These are phyloP conservation scores for Amblyopsis rosae DNA, from an alignment of 2,113 vertebrate genomes.

Conservation along the genomic window DNA sequence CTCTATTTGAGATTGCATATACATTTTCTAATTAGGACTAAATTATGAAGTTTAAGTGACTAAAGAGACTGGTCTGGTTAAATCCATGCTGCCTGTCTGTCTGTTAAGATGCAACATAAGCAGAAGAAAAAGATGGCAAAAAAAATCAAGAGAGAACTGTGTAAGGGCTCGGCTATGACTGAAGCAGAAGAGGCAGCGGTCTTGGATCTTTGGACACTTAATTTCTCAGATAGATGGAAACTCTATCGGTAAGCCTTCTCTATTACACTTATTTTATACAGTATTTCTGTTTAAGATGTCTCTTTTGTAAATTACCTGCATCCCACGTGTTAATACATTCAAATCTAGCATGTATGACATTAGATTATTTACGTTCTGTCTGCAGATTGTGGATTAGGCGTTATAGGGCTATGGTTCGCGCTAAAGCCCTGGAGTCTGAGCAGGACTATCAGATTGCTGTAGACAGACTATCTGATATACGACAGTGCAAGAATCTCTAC, in stretches of 20 bases:
- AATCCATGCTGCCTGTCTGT: conserved; percentile 1
- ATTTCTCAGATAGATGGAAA: conserved; percentile 81
- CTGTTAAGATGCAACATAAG: conserved; percentile 68
- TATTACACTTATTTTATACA: background rate
- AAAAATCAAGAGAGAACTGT: conserved; percentile 76
- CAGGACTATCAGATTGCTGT: conserved; percentile 79
- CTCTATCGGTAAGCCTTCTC: conserved; percentile 85
- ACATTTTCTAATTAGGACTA: too few relatives aligned
- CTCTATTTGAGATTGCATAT: too few relatives aligned
- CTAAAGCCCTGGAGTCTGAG: conserved; percentile 66
- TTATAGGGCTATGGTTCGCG: conserved; percentile 77
- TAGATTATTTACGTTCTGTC: conserved; percentile 13
- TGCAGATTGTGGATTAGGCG: conserved; percentile 83
- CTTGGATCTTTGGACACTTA: conserved; percentile 82
- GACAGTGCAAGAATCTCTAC: conserved; percentile 79
- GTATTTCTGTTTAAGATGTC: background rate
- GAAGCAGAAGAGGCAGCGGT: conserved; percentile 72
- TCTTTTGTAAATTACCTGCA: background rate
- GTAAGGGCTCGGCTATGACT: conserved; percentile 79
- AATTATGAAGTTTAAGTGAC: too few relatives aligned
- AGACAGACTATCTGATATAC: conserved; percentile 82
- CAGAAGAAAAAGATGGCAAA: conserved; percentile 84
- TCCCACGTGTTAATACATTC: background rate
- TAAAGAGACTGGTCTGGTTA: background rate
- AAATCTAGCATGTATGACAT: background rate